Evolutionary conservation across 2,113 vertebrate species (phyloP).

Genomic region (Halichoeres trimaculatus): DNA sequence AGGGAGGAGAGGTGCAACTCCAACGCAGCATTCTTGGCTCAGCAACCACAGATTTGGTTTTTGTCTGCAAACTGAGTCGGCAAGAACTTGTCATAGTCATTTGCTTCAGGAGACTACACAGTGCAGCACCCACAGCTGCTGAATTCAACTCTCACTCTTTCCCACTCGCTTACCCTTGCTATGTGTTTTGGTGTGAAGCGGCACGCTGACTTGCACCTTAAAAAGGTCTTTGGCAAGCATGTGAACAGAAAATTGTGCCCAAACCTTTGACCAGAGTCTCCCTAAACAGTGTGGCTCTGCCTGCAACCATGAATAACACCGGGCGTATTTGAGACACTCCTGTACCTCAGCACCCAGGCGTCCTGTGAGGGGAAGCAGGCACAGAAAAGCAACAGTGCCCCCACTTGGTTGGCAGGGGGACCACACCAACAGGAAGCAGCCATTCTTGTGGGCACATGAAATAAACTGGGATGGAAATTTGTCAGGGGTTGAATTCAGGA

Average conservation of each 20-base stretch:
- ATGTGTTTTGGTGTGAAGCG: slow-evolving; percentile 28
- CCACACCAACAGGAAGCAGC: slow-evolving; percentile 18
- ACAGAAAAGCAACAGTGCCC: slow-evolving; percentile 71
- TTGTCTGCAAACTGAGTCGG: slow-evolving; percentile 54
- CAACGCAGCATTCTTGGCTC: slow-evolving; percentile 15
- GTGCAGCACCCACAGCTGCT: slow-evolving; percentile 32
- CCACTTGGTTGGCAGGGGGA: slow-evolving; percentile 10
- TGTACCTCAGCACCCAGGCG: slow-evolving; percentile 28
- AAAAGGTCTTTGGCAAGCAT: slow-evolving; percentile 64
- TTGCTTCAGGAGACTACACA: slow-evolving; percentile 51
- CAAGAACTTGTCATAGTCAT: slow-evolving; percentile 60
- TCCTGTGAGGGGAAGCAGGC: slow-evolving; percentile 11
- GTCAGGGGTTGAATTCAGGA: slow-evolving; percentile 65
- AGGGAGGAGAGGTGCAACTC: slow-evolving; percentile 21
- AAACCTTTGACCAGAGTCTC: slow-evolving; percentile 68
- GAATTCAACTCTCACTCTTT: slow-evolving; percentile 6
- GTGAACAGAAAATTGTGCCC: slow-evolving; percentile 59
- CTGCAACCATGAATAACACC: slow-evolving; percentile 60
- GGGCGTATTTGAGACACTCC: slow-evolving; percentile 36
- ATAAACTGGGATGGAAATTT: slow-evolving; percentile 54
- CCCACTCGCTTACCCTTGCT: slow-evolving; percentile 12
- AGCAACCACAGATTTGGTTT: slow-evolving; percentile 36
- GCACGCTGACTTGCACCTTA: slow-evolving; percentile 52
- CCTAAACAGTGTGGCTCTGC: slow-evolving; percentile 60
- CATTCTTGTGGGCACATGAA: slow-evolving; percentile 40